Evolutionary conservation across 2,113 vertebrate genomes (phyloP).

Genomic region (Pithys albifrons): DNA sequence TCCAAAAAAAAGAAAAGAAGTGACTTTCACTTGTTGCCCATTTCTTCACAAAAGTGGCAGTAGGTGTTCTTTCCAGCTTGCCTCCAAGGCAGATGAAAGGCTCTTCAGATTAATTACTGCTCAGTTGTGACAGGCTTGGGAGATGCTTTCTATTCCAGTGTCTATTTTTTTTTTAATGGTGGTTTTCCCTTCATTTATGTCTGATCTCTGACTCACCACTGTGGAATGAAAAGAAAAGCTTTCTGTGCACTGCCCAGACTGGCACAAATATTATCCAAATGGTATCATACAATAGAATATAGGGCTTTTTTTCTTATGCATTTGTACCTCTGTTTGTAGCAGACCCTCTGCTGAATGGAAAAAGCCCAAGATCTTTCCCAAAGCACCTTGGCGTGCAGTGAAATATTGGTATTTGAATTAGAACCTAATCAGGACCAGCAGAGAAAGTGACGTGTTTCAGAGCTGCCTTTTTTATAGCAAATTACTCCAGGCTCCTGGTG

Average conservation of each 20-base stretch:
- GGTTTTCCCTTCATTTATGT: slow-evolving; percentile 19
- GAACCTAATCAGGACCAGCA: slow-evolving; percentile 83
- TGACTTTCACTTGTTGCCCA: background rate
- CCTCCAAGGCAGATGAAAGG: slow-evolving; percentile 14
- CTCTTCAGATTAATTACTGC: slow-evolving; percentile 55
- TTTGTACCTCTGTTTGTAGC: slow-evolving; percentile 58
- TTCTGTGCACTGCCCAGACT: slow-evolving; percentile 11
- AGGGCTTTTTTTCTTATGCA: background rate
- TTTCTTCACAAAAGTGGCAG: slow-evolving; percentile 29
- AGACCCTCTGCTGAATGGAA: slow-evolving; percentile 59
- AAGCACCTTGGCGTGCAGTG: slow-evolving; percentile 74
- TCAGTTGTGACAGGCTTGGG: slow-evolving; percentile 4
- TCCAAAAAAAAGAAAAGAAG: background rate
- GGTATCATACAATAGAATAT: slow-evolving; percentile 65
- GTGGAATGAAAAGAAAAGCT: slow-evolving; percentile 50
- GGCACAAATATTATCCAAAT: slow-evolving; percentile 26
- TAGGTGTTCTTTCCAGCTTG: slow-evolving; percentile 2
- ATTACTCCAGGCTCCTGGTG: slow-evolving; percentile 87
- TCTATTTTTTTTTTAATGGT: background rate
- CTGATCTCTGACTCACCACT: slow-evolving; percentile 58
- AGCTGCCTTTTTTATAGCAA: slow-evolving; percentile 87
- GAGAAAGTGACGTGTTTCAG: slow-evolving; percentile 75
- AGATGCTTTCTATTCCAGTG: background rate
- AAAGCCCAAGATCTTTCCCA: slow-evolving; percentile 63
- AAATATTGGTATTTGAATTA: slow-evolving; percentile 89